Evolutionary conservation across 2,888 invertebrate species (phyloP), one percentile per base, ranked within the genome.

Genomic region (Hipparchia semele): DNA sequence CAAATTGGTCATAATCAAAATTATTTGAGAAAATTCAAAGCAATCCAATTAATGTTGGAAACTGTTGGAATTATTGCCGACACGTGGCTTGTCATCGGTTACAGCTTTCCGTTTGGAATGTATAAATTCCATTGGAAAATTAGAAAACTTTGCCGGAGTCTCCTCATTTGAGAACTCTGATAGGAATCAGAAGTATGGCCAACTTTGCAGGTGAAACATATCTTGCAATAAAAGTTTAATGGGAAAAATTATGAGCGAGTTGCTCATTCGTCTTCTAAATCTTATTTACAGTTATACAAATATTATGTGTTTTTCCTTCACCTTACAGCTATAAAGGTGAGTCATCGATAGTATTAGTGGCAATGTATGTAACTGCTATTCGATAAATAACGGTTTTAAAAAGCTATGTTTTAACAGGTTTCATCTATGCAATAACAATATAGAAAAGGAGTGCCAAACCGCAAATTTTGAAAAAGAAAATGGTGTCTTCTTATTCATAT

Each of bases 91-190:
- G 71, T 72, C 74, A 73, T 75, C 73, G 72, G 67, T 76, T 75
- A 76, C 75, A 80, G 79, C 74, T 82, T 73, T n/a, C 49, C 75
- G 79, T 81, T 81, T 76, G 86, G 87, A 86, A 89, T 89, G 86
- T 87, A 86, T 85, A 90, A 90, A 86, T 88, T 88, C 86, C 80
- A 88, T 89, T 86, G 86, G 89, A 86, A 92, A 90, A 92, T 92
- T 91, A 90, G 88, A 90, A 91, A 92, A 92, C 87, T 92, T 89
- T 75, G 75, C 73, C 78, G 76, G 73, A 73, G 69, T 73, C 73
- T 75, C 78, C 80, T 82, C 84, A 83, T 86, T 87, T 86, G 85
- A 88, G 87, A 85, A 80, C 83, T 83, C 78, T 73, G 73, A 70
- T 65, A 68, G 79, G 80, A 83, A 84, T 81, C 81, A 80, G 79